phyloP scores from a whole-genome alignment of 2,888 invertebrate species.

The Pyrgus malvae region DNA sequence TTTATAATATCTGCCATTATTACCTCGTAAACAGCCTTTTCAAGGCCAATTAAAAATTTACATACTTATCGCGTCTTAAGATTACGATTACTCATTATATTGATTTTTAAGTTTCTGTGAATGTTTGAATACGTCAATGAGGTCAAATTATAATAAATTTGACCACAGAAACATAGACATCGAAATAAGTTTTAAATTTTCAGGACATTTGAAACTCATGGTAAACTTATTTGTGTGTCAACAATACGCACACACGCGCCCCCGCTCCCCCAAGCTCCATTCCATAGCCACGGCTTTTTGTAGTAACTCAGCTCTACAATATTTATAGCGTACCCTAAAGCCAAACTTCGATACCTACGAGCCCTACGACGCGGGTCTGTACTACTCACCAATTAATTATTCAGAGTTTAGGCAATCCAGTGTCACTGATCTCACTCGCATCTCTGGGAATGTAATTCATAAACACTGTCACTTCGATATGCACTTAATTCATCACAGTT shows the following conservation, averaged over 20 bases:
- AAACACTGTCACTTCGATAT: conserved; percentile 33
- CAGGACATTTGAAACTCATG: conserved; percentile 35
- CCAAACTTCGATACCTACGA: conserved; percentile 30
- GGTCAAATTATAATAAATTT: no score
- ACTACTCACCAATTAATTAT: conserved; percentile 61
- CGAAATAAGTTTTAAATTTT: conserved; percentile 6
- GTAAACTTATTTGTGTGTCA: conserved; percentile 59
- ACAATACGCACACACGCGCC: conserved; percentile 67
- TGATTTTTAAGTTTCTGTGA: no score
- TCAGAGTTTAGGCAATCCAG: conserved; percentile 57
- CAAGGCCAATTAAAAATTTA: no score
- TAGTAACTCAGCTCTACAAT: conserved; percentile 46
- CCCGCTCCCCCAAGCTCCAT: conserved; percentile 60
- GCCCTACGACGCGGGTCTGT: no score
- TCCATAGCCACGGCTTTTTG: conserved; percentile 62
- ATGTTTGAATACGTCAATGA: no score
- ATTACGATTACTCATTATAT: no score
- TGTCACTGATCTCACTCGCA: conserved; percentile 48
- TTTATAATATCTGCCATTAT: no score
- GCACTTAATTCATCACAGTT: conserved; percentile 49
- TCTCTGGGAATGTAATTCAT: conserved; percentile 32
- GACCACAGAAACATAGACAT: no score
- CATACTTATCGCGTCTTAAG: no score
- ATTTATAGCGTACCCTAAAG: conserved; percentile 34
- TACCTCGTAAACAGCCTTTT: no score